Conservation (phyloP, 64 coral and sea anemone species). For the Pocillopora damicornis region DNA sequence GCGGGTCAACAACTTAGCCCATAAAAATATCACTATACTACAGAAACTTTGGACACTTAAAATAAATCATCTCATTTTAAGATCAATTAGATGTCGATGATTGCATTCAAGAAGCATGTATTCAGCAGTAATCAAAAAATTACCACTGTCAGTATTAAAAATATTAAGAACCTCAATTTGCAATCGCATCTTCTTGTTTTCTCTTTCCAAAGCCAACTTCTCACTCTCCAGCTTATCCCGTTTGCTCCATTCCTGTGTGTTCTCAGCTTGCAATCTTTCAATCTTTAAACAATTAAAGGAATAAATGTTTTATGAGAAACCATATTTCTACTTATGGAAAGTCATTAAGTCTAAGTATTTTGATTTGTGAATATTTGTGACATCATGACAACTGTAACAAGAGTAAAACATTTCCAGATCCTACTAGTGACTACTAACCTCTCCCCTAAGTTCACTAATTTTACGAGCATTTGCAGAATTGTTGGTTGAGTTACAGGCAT, state of each 20-base stretch:
- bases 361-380: neutral
- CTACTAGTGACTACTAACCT: conserved; percentile 44
- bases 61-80: too few relatives aligned
- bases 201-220: conserved; percentile 77
- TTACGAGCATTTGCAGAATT: conserved; percentile 51
- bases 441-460: conserved; percentile 82
- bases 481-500: conserved; percentile 58
- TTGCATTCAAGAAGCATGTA: too few relatives aligned
- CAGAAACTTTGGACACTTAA: too few relatives aligned
- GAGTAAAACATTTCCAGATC: neutral
- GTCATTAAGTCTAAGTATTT: neutral
- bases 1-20: too few relatives aligned
- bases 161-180: conserved; percentile 74
- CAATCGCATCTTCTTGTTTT: conserved; percentile 89
- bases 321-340: neutral
- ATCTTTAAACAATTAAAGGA: conserved; percentile 45
- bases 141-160: neutral
- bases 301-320: too few relatives aligned
- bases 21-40: too few relatives aligned
- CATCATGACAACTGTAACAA: neutral
- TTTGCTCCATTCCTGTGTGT: conserved; percentile 89
- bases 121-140: too few relatives aligned
- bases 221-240: conserved; percentile 90
- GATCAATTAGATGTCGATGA: too few relatives aligned
- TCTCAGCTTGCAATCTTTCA: conserved; percentile 90